phyloP scores from a whole-genome alignment of 2,888 invertebrate genomes.

The Sericinus montela region DNA sequence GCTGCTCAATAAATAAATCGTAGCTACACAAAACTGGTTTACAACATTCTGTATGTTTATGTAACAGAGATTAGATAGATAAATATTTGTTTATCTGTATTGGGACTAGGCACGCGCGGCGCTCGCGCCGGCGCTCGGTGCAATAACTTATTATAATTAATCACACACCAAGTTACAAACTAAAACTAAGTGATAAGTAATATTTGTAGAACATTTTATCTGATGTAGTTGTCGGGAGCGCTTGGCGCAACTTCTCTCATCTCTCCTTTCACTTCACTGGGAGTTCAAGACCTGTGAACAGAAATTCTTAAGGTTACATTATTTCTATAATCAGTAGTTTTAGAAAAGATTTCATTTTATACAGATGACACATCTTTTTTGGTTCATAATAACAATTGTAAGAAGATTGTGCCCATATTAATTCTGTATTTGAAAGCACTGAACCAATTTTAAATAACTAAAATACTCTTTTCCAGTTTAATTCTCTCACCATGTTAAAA shows the following conservation, averaged over 20 bases:
- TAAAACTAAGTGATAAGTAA: conserved; percentile 69
- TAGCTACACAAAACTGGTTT: conserved; percentile 68
- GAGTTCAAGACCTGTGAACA: conserved; percentile 66
- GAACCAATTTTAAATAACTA: too few relatives aligned
- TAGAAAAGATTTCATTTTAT: too few relatives aligned
- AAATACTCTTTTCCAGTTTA: too few relatives aligned
- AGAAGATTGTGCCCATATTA: background rate
- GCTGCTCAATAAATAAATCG: conserved; percentile 72
- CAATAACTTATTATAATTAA: conserved; percentile 71
- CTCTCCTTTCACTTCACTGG: conserved; percentile 45
- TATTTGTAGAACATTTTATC: conserved; percentile 54
- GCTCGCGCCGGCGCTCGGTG: conserved; percentile 60
- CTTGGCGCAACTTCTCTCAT: conserved; percentile 50
- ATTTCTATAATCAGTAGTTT: background rate
- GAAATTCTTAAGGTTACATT: conserved; percentile 26
- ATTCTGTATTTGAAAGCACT: too few relatives aligned
- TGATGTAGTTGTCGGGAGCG: conserved; percentile 53
- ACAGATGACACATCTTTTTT: too few relatives aligned
- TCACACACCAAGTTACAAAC: conserved; percentile 74
- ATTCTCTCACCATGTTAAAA: too few relatives aligned
- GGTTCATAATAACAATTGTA: background rate
- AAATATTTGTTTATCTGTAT: conserved; percentile 72
- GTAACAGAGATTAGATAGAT: conserved; percentile 69
- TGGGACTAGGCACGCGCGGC: conserved; percentile 75
- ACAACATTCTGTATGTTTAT: conserved; percentile 52